Conservation (phyloP, 1,140 invertebrate genomes). For the Achroia grisella region DNA sequence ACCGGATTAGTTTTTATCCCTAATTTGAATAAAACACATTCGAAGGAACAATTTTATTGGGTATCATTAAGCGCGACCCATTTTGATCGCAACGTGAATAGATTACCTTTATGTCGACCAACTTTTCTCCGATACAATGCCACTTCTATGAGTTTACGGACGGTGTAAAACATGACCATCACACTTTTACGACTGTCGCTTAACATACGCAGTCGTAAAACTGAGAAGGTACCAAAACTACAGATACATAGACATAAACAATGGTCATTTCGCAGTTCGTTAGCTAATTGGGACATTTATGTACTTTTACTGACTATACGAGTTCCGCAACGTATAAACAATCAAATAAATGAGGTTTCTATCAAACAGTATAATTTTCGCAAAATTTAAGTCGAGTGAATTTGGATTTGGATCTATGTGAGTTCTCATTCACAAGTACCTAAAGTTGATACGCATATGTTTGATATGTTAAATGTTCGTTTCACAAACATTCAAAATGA, state of each 20-base stretch:
- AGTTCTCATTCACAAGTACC: not conserved
- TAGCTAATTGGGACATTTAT: slow-evolving; percentile 45
- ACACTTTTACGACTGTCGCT: slow-evolving; percentile 52
- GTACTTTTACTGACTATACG: slow-evolving; percentile 14
- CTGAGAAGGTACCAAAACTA: slow-evolving; percentile 34
- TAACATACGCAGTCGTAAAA: slow-evolving; percentile 61
- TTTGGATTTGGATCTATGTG: not conserved
- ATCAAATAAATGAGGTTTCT: slow-evolving; percentile 18
- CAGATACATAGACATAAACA: slow-evolving; percentile 30
- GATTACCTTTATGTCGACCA: slow-evolving; percentile 39
- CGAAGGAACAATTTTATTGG: slow-evolving; percentile 30
- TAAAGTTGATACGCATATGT: slow-evolving; percentile 7
- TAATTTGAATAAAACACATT: slow-evolving; percentile 22
- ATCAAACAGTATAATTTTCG: not conserved
- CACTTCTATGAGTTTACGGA: slow-evolving; percentile 42
- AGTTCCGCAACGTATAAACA: slow-evolving; percentile 2
- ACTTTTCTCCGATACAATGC: slow-evolving; percentile 39
- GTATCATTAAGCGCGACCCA: slow-evolving; percentile 31
- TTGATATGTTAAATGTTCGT: slow-evolving; percentile 34
- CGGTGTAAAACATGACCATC: slow-evolving; percentile 47
- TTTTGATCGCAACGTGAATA: slow-evolving; percentile 27
- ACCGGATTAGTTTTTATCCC: slow-evolving; percentile 6
- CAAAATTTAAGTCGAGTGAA: not conserved
- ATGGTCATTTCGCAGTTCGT: slow-evolving; percentile 44
- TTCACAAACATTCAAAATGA: slow-evolving; percentile 40